Percentiles rank a stretch among this genome's conserved stretches.
phyloP scores from a whole-genome alignment of 1,140 invertebrate species.

The Pteromalus puparum region DNA sequence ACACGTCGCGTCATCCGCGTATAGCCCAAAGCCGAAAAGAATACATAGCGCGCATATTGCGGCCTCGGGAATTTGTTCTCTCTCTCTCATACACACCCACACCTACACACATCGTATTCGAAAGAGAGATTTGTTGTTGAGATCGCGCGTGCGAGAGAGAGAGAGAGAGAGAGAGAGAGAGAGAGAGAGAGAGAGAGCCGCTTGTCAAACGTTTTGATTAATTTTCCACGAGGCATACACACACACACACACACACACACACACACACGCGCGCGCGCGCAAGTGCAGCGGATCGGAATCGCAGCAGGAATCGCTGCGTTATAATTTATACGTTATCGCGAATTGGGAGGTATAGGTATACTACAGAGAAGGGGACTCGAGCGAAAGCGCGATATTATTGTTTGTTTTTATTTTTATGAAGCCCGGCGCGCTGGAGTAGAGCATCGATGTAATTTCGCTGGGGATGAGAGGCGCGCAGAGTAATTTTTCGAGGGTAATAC shows the following conservation, averaged over 20 bases:
- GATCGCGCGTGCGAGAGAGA: not conserved
- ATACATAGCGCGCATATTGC: not conserved
- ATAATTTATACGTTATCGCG: slow-evolving; percentile 31
- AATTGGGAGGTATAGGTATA: not conserved
- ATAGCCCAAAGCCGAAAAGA: slow-evolving; percentile 13
- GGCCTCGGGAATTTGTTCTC: too few relatives aligned
- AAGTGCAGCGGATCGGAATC: not conserved
- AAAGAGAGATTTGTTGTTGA: slow-evolving; percentile 12
- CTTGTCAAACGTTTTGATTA: slow-evolving; percentile 39
- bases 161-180: not conserved
- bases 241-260: too few relatives aligned
- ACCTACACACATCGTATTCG: not conserved
- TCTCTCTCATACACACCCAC: not conserved
- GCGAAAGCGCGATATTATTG: slow-evolving; percentile 9
- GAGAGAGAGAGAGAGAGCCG: not conserved
- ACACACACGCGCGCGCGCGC: too few relatives aligned
- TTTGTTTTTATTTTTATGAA: too few relatives aligned
- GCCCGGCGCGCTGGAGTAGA: not conserved
- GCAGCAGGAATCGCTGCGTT: not conserved
- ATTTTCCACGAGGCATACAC: slow-evolving; percentile 3
- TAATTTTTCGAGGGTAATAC: not conserved
- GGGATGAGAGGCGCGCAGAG: not conserved
- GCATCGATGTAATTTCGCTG: slow-evolving; percentile 3
- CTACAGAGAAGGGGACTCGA: too few relatives aligned
- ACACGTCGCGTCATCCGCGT: slow-evolving; percentile 15